These are phyloP conservation scores for Tachystola acroxantha DNA, from an alignment of 2,888 invertebrate species.

Conservation along the genomic window DNA sequence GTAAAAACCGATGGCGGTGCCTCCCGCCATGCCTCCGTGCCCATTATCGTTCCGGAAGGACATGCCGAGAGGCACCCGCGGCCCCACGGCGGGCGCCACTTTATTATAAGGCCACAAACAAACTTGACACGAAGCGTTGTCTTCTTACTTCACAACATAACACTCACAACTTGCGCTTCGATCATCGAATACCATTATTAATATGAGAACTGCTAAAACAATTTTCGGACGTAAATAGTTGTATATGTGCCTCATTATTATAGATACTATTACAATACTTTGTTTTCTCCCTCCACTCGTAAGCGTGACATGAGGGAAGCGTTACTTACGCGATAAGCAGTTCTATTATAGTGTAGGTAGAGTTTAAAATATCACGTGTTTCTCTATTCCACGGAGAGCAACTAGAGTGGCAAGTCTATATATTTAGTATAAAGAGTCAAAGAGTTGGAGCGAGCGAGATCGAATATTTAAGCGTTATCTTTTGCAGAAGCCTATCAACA, in stretches of 20 bases:
- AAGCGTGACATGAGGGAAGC: constrained; percentile 5
- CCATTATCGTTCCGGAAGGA: constrained; percentile 14
- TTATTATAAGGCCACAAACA: constrained; percentile 73
- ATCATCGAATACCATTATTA: constrained; percentile 25
- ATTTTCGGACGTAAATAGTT: constrained; percentile 50
- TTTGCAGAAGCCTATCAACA: constrained; percentile 46
- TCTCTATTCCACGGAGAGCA: constrained; percentile 29
- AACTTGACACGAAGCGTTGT: constrained; percentile 63
- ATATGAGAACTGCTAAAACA: constrained; percentile 36
- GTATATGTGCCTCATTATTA: constrained; percentile 41
- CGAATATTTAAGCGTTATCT: constrained; percentile 57
- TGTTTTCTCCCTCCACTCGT: constrained; percentile 15
- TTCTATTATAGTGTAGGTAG: constrained; percentile 14
- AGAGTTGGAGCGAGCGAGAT: constrained; percentile 65
- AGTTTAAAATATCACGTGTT: constrained; percentile 15
- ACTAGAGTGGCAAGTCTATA: constrained; percentile 42
- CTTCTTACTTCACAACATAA: constrained; percentile 44
- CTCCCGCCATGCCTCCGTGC: constrained; percentile 28
- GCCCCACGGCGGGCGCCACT: constrained; percentile 59
- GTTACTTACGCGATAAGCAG: constrained; percentile 12
- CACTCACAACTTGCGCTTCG: constrained; percentile 50
- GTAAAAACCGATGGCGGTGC: constrained; percentile 39
- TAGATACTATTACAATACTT: constrained; percentile 21
- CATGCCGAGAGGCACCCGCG: constrained; percentile 37
- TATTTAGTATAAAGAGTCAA: no score